Evolutionary conservation across 2,888 invertebrate genomes (phyloP).

Genomic region (Branchinecta sandiegonensis): DNA sequence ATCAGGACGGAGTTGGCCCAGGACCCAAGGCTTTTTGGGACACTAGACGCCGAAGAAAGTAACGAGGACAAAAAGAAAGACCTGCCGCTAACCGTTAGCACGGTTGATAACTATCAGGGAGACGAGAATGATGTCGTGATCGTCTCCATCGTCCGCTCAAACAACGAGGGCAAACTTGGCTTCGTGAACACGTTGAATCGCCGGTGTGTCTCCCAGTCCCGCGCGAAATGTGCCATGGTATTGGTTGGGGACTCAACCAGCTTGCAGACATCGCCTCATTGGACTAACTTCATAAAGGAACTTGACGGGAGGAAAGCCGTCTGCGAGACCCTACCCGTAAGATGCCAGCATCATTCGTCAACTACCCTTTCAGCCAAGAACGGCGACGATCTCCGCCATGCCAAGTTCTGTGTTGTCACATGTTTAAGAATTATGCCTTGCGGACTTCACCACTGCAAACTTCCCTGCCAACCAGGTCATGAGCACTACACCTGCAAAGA

Average conservation of each 20-base stretch:
- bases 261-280: too few relatives aligned
- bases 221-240: conserved; percentile 29
- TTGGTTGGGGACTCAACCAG: conserved; percentile 12
- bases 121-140: conserved; percentile 33
- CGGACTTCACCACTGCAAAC: too few relatives aligned
- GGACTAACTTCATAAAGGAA: too few relatives aligned
- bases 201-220: conserved; percentile 30
- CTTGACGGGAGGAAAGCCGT: too few relatives aligned
- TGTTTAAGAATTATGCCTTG: too few relatives aligned
- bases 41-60: background rate
- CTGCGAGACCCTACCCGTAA: too few relatives aligned
- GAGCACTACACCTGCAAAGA: too few relatives aligned
- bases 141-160: conserved; percentile 33
- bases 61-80: background rate
- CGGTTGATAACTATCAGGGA: conserved; percentile 34
- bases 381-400: too few relatives aligned
- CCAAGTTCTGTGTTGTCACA: too few relatives aligned
- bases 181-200: conserved; percentile 29
- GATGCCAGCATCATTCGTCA: too few relatives aligned
- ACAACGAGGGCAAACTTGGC: conserved; percentile 28
- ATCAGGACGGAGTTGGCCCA: background rate
- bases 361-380: too few relatives aligned
- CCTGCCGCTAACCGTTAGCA: conserved; percentile 24
- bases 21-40: background rate
- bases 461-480: too few relatives aligned